These are phyloP conservation scores for Muricea muricata DNA, from an alignment of 92 coral and sea anemone species.

Conservation along the genomic window DNA sequence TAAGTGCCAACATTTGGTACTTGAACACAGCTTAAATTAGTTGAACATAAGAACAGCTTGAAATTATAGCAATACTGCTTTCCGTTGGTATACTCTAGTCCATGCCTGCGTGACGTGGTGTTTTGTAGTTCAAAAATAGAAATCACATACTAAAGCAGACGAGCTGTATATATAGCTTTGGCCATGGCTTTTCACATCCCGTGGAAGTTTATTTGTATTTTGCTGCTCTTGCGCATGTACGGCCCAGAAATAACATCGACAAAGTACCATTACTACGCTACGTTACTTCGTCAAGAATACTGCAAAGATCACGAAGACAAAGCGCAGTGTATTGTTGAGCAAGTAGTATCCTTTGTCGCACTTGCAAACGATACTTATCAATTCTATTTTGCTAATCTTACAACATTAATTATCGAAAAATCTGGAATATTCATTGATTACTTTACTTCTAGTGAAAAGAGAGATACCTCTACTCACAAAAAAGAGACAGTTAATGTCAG, in stretches of 20 bases:
- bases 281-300: not conserved
- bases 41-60: no score
- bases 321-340: not conserved
- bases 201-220: not conserved
- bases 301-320: not conserved
- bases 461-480: not conserved
- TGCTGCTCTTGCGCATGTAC: not conserved
- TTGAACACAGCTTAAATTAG: no score
- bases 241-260: not conserved
- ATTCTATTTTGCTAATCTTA: not conserved
- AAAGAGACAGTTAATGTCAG: not conserved
- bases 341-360: not conserved
- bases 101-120: no score
- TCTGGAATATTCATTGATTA: no score
- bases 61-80: no score
- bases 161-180: no score
- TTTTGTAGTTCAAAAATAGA: no score
- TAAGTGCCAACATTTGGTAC: no score
- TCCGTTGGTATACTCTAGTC: no score
- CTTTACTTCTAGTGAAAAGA: not conserved
- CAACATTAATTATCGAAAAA: not conserved
- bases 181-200: no score
- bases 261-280: not conserved
- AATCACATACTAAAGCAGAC: no score
- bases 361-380: not conserved